phyloP scores from a whole-genome alignment of 2,888 invertebrate genomes.

The Lasius fuliginosus region DNA sequence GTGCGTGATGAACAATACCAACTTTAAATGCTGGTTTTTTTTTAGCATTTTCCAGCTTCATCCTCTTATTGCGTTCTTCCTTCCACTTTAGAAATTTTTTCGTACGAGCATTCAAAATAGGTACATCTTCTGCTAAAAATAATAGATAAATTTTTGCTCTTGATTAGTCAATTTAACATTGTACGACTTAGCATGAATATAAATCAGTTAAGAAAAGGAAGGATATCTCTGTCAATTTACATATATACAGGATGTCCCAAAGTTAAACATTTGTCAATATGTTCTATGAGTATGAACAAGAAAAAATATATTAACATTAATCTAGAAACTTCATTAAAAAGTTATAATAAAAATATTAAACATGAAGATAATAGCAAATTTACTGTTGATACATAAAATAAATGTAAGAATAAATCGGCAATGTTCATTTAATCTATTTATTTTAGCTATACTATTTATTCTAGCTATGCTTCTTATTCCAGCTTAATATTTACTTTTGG shows the following conservation, averaged over 20 bases:
- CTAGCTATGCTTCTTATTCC: background rate
- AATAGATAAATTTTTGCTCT: background rate
- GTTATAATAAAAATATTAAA: background rate
- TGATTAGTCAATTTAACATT: background rate
- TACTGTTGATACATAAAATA: background rate
- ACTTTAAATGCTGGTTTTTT: slow-evolving; percentile 81
- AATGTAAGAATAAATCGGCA: background rate
- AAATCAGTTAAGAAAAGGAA: background rate
- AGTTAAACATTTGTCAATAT: background rate
- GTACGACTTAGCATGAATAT: background rate
- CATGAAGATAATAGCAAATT: background rate
- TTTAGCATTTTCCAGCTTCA: slow-evolving; percentile 67
- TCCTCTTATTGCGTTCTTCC: slow-evolving; percentile 72
- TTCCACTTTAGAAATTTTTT: slow-evolving; percentile 76
- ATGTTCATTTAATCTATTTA: background rate
- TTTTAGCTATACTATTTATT: background rate
- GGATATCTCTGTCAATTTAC: background rate
- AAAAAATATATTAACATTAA: too few relatives aligned
- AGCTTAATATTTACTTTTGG: background rate
- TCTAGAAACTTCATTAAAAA: background rate
- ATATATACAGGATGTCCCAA: background rate
- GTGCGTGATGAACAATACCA: slow-evolving; percentile 77
- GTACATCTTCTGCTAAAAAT: slow-evolving; percentile 2
- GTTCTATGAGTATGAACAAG: background rate
- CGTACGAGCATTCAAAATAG: slow-evolving; percentile 38